A percentile compares a stretch with the other conserved stretches of the same genome.
These are phyloP conservation scores for Tupaia tana DNA, from an alignment of 2,113 vertebrate species.

Conservation along the genomic window DNA sequence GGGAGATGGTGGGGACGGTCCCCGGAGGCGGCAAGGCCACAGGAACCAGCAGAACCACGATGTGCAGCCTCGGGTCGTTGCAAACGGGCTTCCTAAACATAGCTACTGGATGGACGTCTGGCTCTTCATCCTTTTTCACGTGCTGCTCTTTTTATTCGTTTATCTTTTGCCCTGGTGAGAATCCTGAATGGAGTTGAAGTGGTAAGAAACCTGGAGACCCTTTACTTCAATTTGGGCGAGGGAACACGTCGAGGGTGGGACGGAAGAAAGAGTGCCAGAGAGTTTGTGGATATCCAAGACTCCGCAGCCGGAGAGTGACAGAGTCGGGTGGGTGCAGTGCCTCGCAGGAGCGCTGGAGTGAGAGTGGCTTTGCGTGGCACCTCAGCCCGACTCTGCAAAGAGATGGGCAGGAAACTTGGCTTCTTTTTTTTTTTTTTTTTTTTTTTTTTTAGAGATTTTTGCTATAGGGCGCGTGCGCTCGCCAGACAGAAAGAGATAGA, in stretches of 20 bases:
- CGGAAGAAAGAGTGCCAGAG: neutral
- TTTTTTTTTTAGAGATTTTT: too few relatives aligned
- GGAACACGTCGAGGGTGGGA: too few relatives aligned
- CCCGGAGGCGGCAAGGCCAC: neutral
- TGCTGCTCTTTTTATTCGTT: constrained; percentile 89
- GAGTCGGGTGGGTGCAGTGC: neutral
- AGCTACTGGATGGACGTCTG: constrained; percentile 96
- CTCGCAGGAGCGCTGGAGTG: too few relatives aligned
- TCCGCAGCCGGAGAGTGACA: neutral
- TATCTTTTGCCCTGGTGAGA: constrained; percentile 88
- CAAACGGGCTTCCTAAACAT: constrained; percentile 80
- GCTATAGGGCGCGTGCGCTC: too few relatives aligned
- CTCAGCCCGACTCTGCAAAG: neutral
- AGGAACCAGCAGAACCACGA: neutral
- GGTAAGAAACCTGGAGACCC: too few relatives aligned
- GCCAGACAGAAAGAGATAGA: too few relatives aligned
- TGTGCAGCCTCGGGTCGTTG: fast-evolving
- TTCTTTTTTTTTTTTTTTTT: neutral
- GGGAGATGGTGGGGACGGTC: neutral
- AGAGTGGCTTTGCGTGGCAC: too few relatives aligned
- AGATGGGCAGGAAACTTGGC: neutral
- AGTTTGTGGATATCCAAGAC: neutral
- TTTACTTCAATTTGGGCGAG: too few relatives aligned
- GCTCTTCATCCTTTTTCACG: constrained; percentile 91
- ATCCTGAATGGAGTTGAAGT: neutral